These are phyloP conservation scores for Ferrisia virgata DNA, from an alignment of 2,888 invertebrate genomes.

Conservation along the genomic window DNA sequence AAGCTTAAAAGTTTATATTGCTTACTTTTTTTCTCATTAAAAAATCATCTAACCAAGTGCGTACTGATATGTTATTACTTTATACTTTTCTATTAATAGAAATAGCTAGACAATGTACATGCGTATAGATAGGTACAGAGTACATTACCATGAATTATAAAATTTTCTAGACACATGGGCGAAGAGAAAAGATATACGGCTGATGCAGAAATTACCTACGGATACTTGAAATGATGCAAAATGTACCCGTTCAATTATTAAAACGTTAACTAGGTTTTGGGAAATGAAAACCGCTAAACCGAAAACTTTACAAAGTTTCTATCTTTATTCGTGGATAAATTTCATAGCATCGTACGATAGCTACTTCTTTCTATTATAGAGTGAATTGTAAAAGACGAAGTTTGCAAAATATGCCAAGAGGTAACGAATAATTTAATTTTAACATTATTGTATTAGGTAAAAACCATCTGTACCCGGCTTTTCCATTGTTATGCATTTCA, in stretches of 20 bases:
- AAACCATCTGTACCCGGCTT: constrained; percentile 26
- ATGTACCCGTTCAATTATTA: not conserved
- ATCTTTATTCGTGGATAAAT: constrained; percentile 23
- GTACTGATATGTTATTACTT: no score
- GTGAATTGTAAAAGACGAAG: constrained; percentile 15
- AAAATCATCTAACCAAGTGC: no score
- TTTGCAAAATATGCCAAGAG: constrained; percentile 22
- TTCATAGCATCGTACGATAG: not conserved
- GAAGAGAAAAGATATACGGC: not conserved
- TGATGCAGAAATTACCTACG: not conserved
- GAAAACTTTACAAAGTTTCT: constrained; percentile 22
- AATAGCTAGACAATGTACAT: no score
- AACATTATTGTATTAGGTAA: constrained; percentile 26
- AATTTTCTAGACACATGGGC: not conserved
- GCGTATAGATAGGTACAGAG: no score
- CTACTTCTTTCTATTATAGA: not conserved
- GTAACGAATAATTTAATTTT: constrained; percentile 23
- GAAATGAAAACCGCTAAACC: constrained; percentile 15
- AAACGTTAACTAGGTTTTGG: constrained; percentile 19
- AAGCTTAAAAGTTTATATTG: no score
- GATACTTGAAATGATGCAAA: not conserved
- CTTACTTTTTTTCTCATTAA: no score
- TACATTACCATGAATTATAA: no score
- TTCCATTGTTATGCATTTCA: constrained; percentile 25
- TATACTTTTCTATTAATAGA: no score